These are phyloP conservation scores for Cyrtodaria siliqua DNA, from an alignment of 2,888 invertebrate genomes.

Conservation along the genomic window DNA sequence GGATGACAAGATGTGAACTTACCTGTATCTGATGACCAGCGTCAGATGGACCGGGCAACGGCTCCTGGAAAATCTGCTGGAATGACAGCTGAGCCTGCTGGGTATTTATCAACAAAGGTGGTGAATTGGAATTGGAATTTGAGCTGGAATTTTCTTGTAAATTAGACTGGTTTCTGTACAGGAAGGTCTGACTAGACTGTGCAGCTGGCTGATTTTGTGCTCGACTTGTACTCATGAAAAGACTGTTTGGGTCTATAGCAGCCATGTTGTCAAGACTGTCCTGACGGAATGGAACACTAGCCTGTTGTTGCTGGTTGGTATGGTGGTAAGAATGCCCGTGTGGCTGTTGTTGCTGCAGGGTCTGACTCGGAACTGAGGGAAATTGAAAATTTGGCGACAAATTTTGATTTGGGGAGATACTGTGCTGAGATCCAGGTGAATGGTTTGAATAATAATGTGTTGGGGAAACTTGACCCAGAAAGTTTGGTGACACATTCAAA, in stretches of 20 bases:
- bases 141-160: conserved; percentile 6
- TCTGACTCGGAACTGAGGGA: conserved; percentile 2
- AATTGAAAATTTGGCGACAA: conserved; percentile 5
- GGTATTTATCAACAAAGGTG: conserved; percentile 53
- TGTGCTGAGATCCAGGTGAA: conserved; percentile 51
- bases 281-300: neutral
- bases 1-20: too few relatives aligned
- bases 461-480: conserved; percentile 32
- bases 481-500: conserved; percentile 46
- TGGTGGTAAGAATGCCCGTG: neutral
- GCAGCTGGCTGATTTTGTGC: conserved; percentile 7
- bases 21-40: too few relatives aligned
- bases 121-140: conserved; percentile 57
- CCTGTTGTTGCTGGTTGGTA: neutral
- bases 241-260: neutral
- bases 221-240: conserved; percentile 9
- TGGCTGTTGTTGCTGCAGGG: neutral
- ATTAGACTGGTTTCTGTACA: neutral
- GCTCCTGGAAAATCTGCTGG: conserved; percentile 49
- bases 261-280: neutral
- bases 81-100: conserved; percentile 56
- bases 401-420: conserved; percentile 36
- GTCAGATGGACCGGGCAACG: conserved; percentile 43
- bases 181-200: neutral
- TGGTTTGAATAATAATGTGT: conserved; percentile 26